A percentile compares a stretch with the other conserved stretches of the same genome.
These are phyloP conservation scores for Sebastes aleutianus DNA, from an alignment of 2,797 vertebrate genomes.

Conservation along the genomic window DNA sequence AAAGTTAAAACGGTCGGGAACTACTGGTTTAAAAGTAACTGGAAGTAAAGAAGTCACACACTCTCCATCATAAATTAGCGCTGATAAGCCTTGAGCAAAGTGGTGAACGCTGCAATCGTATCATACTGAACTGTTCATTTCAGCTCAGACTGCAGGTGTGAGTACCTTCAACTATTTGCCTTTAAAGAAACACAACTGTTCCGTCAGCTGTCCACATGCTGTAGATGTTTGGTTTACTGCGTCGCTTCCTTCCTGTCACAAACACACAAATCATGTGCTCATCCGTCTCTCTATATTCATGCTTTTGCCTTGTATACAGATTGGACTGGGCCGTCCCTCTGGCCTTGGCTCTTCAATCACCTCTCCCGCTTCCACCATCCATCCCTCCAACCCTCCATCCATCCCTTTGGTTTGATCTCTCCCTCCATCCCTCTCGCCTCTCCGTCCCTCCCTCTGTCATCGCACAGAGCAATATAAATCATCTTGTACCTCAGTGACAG, in stretches of 20 bases:
- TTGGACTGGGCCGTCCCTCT: constrained; percentile 34
- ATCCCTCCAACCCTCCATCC: constrained; percentile 18
- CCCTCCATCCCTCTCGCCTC: constrained; percentile 1
- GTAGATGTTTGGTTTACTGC: constrained; percentile 9
- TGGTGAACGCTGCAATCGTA: background rate
- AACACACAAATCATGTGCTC: constrained; percentile 36
- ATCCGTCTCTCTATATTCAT: constrained; percentile 25
- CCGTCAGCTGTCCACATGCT: background rate
- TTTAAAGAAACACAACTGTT: background rate
- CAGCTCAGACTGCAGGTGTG: constrained; percentile 11
- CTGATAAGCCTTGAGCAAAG: constrained; percentile 4
- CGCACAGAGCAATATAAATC: constrained; percentile 52
- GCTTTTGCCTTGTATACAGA: constrained; percentile 37
- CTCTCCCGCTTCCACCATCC: constrained; percentile 25
- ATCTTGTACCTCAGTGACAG: constrained; percentile 39
- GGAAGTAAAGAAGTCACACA: no score
- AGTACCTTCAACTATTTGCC: background rate
- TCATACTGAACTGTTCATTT: background rate
- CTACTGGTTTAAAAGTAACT: no score
- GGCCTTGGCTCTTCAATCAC: constrained; percentile 66
- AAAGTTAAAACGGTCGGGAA: no score
- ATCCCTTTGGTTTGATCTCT: constrained; percentile 38
- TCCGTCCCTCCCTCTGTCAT: constrained; percentile 24
- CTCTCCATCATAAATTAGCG: no score
- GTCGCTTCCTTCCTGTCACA: background rate